Percentiles rank a stretch among this genome's conserved stretches.
phyloP scores from a whole-genome alignment of 2,888 invertebrate species.

The Ophonus ardosiacus region DNA sequence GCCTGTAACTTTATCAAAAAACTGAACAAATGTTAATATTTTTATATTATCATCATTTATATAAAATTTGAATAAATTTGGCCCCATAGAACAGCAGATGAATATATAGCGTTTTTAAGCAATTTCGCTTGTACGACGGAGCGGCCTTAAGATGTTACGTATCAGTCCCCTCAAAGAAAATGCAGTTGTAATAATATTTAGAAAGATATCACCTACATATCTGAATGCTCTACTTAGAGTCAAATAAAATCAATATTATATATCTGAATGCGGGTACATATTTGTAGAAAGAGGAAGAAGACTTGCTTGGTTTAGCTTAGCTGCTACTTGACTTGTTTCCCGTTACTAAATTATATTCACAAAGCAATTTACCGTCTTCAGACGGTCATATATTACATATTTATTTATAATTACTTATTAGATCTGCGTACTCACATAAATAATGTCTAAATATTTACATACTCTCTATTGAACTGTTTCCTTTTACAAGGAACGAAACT shows the following conservation, averaged over 20 bases:
- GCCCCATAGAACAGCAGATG: no score
- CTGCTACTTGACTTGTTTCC: conserved; percentile 19
- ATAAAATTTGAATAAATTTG: no score
- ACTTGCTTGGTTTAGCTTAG: neutral
- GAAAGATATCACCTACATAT: neutral
- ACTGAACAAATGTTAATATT: no score
- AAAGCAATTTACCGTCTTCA: conserved; percentile 45
- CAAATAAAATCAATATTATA: conserved; percentile 56
- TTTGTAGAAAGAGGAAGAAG: conserved; percentile 45
- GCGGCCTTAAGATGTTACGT: no score
- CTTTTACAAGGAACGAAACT: neutral
- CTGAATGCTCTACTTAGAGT: neutral
- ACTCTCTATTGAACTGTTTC: neutral
- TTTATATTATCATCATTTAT: no score
- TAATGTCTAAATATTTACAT: conserved; percentile 33
- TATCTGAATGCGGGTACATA: conserved; percentile 43
- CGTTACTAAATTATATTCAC: conserved; percentile 54
- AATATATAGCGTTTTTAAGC: no score
- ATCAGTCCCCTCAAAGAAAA: neutral
- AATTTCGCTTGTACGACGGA: no score
- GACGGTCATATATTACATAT: conserved; percentile 17
- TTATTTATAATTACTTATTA: conserved; percentile 40
- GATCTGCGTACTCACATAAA: neutral
- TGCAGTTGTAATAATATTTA: neutral
- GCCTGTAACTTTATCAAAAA: no score